Evolutionary conservation across 2,888 invertebrate genomes (phyloP), one percentile per base, ranked within the genome.

Genomic region (Tuta absoluta): DNA sequence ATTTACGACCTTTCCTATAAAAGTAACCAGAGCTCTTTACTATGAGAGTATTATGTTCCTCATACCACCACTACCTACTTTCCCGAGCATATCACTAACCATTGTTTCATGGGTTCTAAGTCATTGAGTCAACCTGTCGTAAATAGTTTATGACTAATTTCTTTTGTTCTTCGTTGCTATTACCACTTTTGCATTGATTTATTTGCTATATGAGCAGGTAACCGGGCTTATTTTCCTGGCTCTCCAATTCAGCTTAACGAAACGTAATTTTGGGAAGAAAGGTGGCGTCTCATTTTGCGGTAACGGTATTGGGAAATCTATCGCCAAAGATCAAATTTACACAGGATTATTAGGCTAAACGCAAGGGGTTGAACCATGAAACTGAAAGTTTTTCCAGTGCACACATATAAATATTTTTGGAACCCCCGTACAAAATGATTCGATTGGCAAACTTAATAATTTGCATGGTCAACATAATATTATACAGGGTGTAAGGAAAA

Each of bases 41-140:
- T 75, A 74, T 79, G 76, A 70, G 78, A 62, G 65, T 69, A 61
- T 72, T 66, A 68, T 28, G 66, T 73, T 75, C 67, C 70, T 60
- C 63, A 59, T 38, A 37, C 19, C 14, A 23, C 51, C 37, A 12
- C 51, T 19, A 12, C 14, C 14, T 17, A 59, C 58, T 59, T 59
- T 59, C 58, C 7, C 14, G 19, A 37, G 21, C 37, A 37, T 59
- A 59, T 38, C 58, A 38, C 53, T 37, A 49, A 33, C 21, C 68
- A 68, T 64, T 75, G 68, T 75, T 65, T 45, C 45, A 17, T 45
- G 17, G 45, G 17, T n/a, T 45, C 45, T 12, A 49, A 23, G 51
- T 53, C 23, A 23, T 53, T 53, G 51, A 53, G 51, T 14, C 5
- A 53, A 53, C 23, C 19, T 53, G 51, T 53, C 51, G 51, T 53